Conservation (phyloP, 2,888 invertebrate genomes). For the Litoditis marina region DNA sequence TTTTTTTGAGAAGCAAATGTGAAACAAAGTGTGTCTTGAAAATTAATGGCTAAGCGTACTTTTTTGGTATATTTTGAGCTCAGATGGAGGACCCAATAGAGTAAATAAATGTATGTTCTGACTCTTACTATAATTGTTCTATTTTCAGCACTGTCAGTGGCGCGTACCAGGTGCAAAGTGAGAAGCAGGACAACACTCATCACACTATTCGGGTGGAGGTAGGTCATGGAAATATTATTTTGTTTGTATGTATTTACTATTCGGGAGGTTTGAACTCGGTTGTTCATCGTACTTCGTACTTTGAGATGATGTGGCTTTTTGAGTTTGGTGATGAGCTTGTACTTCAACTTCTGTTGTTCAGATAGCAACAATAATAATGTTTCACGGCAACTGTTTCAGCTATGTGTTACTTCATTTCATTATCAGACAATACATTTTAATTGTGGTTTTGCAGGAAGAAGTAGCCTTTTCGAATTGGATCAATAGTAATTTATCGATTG, state of each 20-base stretch:
- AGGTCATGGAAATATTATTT: not conserved
- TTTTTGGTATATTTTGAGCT: too few species aligned
- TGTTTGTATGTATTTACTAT: too few species aligned
- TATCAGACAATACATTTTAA: not conserved
- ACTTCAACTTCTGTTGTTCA: not conserved
- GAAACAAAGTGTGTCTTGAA: too few species aligned
- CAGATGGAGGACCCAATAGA: too few species aligned
- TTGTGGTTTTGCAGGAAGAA: conserved; percentile 73
- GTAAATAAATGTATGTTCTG: not conserved
- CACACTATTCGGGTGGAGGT: conserved; percentile 76
- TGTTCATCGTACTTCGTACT: too few species aligned
- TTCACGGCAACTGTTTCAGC: too few species aligned
- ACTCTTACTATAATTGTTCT: conserved; percentile 2
- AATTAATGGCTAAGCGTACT: too few species aligned
- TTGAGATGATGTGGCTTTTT: too few species aligned
- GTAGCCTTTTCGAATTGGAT: conserved; percentile 98
- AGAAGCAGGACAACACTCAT: conserved; percentile 69
- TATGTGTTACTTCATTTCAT: not conserved
- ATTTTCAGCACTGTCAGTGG: conserved; percentile 41
- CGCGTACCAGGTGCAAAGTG: conserved; percentile 51
- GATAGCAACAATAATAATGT: not conserved
- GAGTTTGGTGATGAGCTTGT: not conserved
- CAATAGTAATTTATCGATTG: conserved; percentile 75
- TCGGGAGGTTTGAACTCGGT: too few species aligned
- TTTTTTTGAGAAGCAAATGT: too few species aligned